Conservation (phyloP, 2,888 invertebrate species). For the Sycophila texana region DNA sequence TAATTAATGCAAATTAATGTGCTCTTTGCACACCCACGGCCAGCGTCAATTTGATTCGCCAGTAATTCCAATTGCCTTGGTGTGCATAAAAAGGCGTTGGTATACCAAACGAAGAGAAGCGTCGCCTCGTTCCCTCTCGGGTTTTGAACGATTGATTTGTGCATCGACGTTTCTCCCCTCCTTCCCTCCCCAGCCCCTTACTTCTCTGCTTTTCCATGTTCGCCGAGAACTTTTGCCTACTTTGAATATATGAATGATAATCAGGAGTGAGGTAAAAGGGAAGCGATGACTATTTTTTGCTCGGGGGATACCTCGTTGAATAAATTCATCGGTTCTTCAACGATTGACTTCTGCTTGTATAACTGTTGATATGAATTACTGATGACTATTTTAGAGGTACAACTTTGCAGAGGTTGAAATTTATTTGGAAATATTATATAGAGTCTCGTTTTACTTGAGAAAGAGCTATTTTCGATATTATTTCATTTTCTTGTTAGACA, state of each 20-base stretch:
- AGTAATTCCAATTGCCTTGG: neutral
- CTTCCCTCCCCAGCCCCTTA: neutral
- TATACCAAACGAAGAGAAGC: neutral
- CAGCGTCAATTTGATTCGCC: slow-evolving; percentile 5
- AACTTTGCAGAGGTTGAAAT: too few relatives aligned
- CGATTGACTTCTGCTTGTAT: too few relatives aligned
- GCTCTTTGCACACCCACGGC: slow-evolving; percentile 8
- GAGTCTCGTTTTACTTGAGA: too few relatives aligned
- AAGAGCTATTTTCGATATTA: too few relatives aligned
- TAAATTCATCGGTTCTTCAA: too few relatives aligned
- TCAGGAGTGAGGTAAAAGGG: slow-evolving; percentile 9
- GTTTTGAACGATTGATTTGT: slow-evolving; percentile 31
- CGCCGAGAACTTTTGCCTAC: neutral
- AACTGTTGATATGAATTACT: too few relatives aligned
- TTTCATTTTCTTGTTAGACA: too few relatives aligned
- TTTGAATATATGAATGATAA: slow-evolving; percentile 31
- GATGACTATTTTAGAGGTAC: too few relatives aligned
- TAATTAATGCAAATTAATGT: slow-evolving; percentile 23
- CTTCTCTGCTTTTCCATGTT: neutral
- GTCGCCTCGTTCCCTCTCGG: neutral
- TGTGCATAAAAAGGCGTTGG: neutral
- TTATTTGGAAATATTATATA: too few relatives aligned
- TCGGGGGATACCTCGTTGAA: too few relatives aligned
- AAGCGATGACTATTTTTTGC: too few relatives aligned
- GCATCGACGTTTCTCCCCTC: neutral